Base-by-base conservation (phyloP, 2,888 invertebrate genomes). In the Limnephilus lunatus region DNA sequence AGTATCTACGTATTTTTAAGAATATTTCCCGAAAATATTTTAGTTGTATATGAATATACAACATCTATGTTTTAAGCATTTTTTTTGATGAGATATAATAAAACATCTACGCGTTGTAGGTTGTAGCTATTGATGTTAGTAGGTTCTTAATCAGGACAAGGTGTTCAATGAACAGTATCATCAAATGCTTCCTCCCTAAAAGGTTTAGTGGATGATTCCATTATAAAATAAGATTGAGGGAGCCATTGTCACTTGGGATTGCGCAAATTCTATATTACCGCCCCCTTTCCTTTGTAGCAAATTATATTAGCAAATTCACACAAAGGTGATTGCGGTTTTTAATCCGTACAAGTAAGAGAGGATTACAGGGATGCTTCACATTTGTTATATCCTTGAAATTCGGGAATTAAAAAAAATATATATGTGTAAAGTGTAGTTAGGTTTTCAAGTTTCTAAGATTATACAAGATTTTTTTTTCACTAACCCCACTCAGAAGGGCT, bases 181-280 rank as follows among this genome's bases (percentile, higher is more conserved):
- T 68, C 68, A 25, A 25, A 68, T 25, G 25, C 68, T 68, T 0
- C 25, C 25, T 25, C 25, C 68, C 68, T 68, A 1, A 68, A 68
- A 83, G 83, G 32, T 32, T 83, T 83, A 32, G 83, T 39, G 14
- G 83, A 32, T 83, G 35, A 83, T 83, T 83, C 83, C 9, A 83
- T 83, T 32, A 83, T 83, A 25, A 83, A 35, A 35, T 9, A 83
- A 39, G 83, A 83, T 35, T 83, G 25, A 83, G 35, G 83, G 32
- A 32, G 25, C 35, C 83, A 35, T 83, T 83, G 83, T 83, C 83
- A 83, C 83, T 39, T 83, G 35, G 32, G 35, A 35, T 83, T 83
- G 83, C 25, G 15, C 19, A 83, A 83, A 25, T 83, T 83, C 83
- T 83, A 25, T 39, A 1, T 35, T 5, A 39, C 83, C 25, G 25